phyloP scores from a whole-genome alignment of 2,888 invertebrate species.

The Criorhina ranunculi region DNA sequence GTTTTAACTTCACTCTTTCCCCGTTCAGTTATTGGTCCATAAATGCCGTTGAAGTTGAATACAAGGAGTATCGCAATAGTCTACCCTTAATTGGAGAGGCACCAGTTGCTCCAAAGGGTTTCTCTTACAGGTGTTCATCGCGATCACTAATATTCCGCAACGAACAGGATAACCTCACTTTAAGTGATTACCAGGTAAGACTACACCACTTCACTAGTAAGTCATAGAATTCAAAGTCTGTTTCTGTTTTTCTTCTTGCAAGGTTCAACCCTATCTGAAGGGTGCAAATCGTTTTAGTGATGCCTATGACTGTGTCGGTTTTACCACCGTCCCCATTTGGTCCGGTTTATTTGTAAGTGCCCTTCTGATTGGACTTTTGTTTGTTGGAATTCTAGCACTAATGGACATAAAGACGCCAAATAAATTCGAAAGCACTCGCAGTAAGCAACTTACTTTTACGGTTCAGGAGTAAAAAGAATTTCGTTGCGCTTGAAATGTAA shows the following conservation, averaged over 20 bases:
- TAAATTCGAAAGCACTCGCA: conserved; percentile 97
- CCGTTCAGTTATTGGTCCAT: conserved; percentile 86
- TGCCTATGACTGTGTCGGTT: conserved; percentile 95
- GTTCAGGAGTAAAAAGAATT: conserved; percentile 88
- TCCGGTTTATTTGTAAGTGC: conserved; percentile 93
- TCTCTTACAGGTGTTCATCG: conserved; percentile 86
- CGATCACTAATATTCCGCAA: conserved; percentile 85
- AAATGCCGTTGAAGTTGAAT: conserved; percentile 86
- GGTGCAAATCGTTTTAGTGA: conserved; percentile 88
- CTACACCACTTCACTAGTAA: neutral
- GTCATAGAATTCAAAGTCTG: neutral
- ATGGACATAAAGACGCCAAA: conserved; percentile 98
- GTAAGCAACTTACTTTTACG: conserved; percentile 94
- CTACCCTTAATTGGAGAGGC: conserved; percentile 80
- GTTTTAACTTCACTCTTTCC: conserved; percentile 86
- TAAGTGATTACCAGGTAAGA: conserved; percentile 86
- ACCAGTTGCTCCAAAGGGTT: conserved; percentile 86
- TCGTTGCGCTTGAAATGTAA: neutral
- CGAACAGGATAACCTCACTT: conserved; percentile 85
- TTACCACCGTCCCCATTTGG: conserved; percentile 96
- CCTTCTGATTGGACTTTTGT: conserved; percentile 91
- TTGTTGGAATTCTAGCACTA: conserved; percentile 93
- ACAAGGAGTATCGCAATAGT: conserved; percentile 81
- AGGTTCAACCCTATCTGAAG: conserved; percentile 86
- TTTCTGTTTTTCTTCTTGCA: conserved; percentile 79